A percentile compares a stretch with the other conserved stretches of the same genome.
Conservation (phyloP, 92 coral and sea anemone species). For the Palythoa grandis region DNA sequence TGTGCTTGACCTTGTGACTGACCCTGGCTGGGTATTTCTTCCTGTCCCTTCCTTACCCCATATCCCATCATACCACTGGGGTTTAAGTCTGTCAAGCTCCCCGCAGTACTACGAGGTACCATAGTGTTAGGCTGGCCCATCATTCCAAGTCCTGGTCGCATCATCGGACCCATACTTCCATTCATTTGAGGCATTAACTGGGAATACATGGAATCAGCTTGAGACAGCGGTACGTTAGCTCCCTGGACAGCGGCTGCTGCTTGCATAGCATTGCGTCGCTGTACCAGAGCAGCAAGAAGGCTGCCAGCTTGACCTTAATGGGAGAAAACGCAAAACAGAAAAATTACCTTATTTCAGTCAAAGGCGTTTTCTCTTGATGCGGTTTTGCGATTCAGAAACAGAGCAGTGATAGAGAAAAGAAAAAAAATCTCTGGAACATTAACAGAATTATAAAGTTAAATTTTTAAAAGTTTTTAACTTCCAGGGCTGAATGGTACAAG, state of each 20-base stretch:
- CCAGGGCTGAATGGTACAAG: too few relatives aligned
- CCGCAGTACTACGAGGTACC: conserved; percentile 50
- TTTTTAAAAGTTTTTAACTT: too few relatives aligned
- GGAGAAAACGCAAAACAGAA: conserved; percentile 6
- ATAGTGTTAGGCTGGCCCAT: conserved; percentile 61
- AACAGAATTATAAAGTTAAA: background rate
- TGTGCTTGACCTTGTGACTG: conserved; percentile 37
- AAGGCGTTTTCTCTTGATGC: too few relatives aligned
- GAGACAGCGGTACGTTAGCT: conserved; percentile 44
- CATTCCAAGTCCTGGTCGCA: conserved; percentile 62
- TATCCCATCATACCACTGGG: conserved; percentile 74
- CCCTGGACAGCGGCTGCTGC: conserved; percentile 65
- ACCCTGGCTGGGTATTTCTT: conserved; percentile 16
- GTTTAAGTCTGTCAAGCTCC: conserved; percentile 63
- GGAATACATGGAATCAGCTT: conserved; percentile 64
- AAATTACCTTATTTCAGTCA: background rate
- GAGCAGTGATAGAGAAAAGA: background rate
- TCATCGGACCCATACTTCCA: conserved; percentile 78
- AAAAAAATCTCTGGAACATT: background rate
- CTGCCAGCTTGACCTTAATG: conserved; percentile 88
- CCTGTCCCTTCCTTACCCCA: conserved; percentile 29
- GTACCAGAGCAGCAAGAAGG: conserved; percentile 81
- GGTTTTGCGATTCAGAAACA: too few relatives aligned
- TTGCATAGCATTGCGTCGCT: conserved; percentile 83
- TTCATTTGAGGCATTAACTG: conserved; percentile 75